Base-by-base conservation (phyloP, 2,797 vertebrate genomes). In the Characodon lateralis region DNA sequence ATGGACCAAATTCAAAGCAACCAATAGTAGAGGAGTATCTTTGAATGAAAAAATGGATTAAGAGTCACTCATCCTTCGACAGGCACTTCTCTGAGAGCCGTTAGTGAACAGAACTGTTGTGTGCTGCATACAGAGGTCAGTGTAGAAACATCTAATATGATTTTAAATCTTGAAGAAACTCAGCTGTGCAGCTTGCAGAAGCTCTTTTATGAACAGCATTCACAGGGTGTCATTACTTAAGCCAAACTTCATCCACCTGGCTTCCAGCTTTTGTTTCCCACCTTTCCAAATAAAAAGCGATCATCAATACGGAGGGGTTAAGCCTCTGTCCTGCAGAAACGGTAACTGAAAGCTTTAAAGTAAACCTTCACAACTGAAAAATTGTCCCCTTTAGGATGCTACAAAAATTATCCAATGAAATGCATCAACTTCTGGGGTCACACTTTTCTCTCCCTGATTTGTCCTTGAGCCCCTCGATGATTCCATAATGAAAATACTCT, bases 391-490 rank as follows among this genome's bases (percentile, higher is more conserved):
- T 51, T 41, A 3, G 71, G 39, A 43, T 41, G 46, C 82, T 73
- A 22, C 74, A 22, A 78, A 58, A 0, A 16, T 79, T 77, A 71
- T 76, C 55, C 78, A 53, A 77, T 63, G 43, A 39, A 58, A 78
- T 68, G 8, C 53, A 31, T 46, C 61, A 14, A 13, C 50, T 73
- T 26, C 71, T 78, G 71, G 72, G n/a, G 70, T 74, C 73, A 48
- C 10, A 5, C 61, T 83, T 78, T 74, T 51, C 78, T 70, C n/a
- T 58, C 18, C 10, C 13, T 59, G 22, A 56, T 77, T 69, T 24
- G 76, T 70, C 82, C 86, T 87, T 86, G 73, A 84, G 70, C 50
- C 13, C 6, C 78, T 87, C 61, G 76, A 39, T 79, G 80, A 79
- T 87, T 72, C 74, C 50, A 18, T 78, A 63, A 75, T 81, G 58